Evolutionary conservation across 2,113 vertebrate species (phyloP).

Genomic region (Phrynosoma blainvillii): DNA sequence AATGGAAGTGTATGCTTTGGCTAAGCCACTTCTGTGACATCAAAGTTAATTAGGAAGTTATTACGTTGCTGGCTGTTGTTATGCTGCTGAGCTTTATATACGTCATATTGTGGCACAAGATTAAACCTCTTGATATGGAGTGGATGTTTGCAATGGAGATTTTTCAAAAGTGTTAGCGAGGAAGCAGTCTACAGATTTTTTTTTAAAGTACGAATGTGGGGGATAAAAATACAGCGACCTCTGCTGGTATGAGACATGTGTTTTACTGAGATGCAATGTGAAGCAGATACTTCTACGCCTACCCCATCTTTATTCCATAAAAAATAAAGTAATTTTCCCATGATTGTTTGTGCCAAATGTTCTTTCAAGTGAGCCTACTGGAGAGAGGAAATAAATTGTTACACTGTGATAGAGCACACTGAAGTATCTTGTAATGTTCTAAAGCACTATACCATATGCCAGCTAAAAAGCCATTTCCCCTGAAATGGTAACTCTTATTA

Average conservation of each 20-base stretch:
- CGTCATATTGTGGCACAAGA: background rate
- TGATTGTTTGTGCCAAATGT: constrained; percentile 34
- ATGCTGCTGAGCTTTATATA: background rate
- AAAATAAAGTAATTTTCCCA: constrained; percentile 53
- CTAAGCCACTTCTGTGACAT: background rate
- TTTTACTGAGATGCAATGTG: constrained; percentile 3
- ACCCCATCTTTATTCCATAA: background rate
- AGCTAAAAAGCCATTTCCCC: background rate
- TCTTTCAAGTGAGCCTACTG: constrained; percentile 8
- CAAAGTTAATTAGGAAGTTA: background rate
- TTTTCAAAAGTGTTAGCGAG: background rate
- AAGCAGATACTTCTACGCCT: constrained; percentile 30
- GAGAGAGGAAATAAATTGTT: constrained; percentile 1
- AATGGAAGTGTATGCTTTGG: background rate
- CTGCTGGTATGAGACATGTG: constrained; percentile 1
- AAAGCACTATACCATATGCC: constrained; percentile 22
- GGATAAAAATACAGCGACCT: background rate
- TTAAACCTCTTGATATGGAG: background rate
- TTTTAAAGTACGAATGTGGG: background rate
- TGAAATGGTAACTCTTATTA: background rate
- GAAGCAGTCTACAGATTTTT: background rate
- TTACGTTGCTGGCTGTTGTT: background rate
- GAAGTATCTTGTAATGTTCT: constrained; percentile 28
- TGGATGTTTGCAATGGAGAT: background rate
- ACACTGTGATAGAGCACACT: background rate